Percentiles rank a stretch among this genome's conserved stretches.
These are phyloP conservation scores for Glaucomys volans DNA, from an alignment of 2,113 vertebrate genomes.

Conservation along the genomic window DNA sequence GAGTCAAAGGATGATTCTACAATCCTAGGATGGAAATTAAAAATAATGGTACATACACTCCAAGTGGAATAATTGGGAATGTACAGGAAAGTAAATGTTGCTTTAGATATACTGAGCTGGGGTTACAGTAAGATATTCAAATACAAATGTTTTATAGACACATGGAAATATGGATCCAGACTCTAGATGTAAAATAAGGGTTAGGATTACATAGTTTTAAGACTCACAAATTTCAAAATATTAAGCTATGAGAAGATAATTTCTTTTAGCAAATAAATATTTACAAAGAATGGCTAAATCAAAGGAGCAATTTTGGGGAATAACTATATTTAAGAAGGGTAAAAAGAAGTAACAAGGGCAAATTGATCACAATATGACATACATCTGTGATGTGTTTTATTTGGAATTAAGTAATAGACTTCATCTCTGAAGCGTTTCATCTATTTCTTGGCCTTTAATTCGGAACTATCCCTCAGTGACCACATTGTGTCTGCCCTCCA, in stretches of 20 bases:
- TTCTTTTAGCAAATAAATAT: slow-evolving; percentile 35
- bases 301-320: not conserved
- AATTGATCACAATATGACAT: not conserved
- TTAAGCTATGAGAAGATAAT: slow-evolving; percentile 19
- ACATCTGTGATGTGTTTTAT: not conserved
- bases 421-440: slow-evolving; percentile 10
- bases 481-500: not conserved
- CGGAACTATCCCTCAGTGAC: not conserved
- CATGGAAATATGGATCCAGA: not conserved
- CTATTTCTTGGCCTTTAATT: not conserved
- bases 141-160: slow-evolving; percentile 32
- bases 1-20: slow-evolving; percentile 16
- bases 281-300: not conserved
- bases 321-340: slow-evolving; percentile 4
- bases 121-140: not conserved
- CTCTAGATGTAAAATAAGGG: not conserved
- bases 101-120: not conserved
- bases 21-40: slow-evolving; percentile 14
- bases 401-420: not conserved
- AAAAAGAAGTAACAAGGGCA: not conserved
- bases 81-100: not conserved
- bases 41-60: not conserved
- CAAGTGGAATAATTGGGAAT: slow-evolving; percentile 18
- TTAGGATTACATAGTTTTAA: slow-evolving; percentile 24
- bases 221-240: not conserved